A percentile compares a stretch with the other conserved stretches of the same genome.
phyloP scores from a whole-genome alignment of 2,888 invertebrate species.

The Nudaria mundana region DNA sequence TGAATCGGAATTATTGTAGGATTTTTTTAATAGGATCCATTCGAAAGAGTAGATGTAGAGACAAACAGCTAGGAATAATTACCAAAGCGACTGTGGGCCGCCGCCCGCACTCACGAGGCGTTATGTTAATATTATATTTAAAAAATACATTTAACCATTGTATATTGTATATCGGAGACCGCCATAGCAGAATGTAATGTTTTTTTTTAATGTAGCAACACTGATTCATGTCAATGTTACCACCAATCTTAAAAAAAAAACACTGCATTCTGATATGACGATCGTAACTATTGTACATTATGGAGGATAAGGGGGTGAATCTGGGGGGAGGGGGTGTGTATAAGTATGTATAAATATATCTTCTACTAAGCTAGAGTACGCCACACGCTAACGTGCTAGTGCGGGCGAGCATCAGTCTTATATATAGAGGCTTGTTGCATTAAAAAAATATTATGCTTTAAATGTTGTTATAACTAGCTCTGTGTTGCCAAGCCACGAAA shows the following conservation, averaged over 20 bases:
- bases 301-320: constrained; percentile 63
- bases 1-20: constrained; percentile 13
- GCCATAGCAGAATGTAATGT: constrained; percentile 50
- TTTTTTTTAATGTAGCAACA: constrained; percentile 12
- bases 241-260: constrained; percentile 23
- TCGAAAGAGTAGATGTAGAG: constrained; percentile 43
- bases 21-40: constrained; percentile 45
- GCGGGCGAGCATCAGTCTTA: constrained; percentile 68
- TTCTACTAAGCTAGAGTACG: constrained; percentile 62
- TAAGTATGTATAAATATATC: constrained; percentile 68
- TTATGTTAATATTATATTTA: constrained; percentile 25
- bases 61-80: no score
- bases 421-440: no score
- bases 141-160: constrained; percentile 47
- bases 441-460: no score
- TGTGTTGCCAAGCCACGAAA: constrained; percentile 8
- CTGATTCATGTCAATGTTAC: neutral
- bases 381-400: constrained; percentile 48
- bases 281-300: constrained; percentile 70
- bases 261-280: constrained; percentile 48
- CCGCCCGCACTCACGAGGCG: constrained; percentile 29
- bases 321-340: constrained; percentile 46
- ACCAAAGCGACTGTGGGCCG: constrained; percentile 16
- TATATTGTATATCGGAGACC: constrained; percentile 73
- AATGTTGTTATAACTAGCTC: no score